Conservation (phyloP, 2,113 vertebrate genomes). For the Centropus unirufus region DNA sequence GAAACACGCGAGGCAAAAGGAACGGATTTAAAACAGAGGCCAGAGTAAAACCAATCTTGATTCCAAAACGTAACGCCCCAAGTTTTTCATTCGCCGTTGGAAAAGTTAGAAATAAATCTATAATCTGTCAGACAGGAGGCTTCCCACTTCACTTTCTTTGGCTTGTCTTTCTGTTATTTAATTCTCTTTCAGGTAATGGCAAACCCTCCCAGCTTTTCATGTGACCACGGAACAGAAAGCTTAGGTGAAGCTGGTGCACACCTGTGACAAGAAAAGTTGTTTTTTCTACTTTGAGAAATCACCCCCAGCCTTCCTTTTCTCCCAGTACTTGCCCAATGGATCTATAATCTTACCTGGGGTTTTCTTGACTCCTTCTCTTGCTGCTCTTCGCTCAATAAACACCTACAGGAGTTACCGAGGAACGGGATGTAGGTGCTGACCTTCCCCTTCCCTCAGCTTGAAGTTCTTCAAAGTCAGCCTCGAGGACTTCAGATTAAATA, state of each 20-base stretch:
- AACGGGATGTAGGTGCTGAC: slow-evolving; percentile 43
- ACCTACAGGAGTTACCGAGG: neutral
- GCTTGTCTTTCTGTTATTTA: neutral
- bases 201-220: slow-evolving; percentile 7
- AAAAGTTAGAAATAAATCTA: neutral
- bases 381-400: neutral
- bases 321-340: neutral
- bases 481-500: slow-evolving; percentile 74
- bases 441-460: slow-evolving; percentile 52
- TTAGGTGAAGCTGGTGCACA: neutral
- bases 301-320: neutral
- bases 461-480: slow-evolving; percentile 56
- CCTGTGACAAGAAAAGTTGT: neutral
- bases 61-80: neutral
- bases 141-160: neutral
- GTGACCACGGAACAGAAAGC: neutral
- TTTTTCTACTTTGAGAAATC: neutral
- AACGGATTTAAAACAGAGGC: neutral
- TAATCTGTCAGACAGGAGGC: neutral
- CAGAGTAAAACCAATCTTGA: neutral
- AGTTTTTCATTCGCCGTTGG: neutral
- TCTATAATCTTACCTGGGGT: slow-evolving; percentile 21
- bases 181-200: neutral
- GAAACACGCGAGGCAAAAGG: neutral
- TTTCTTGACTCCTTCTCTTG: neutral